Evolutionary conservation across 2,113 vertebrate genomes (phyloP).

Genomic region (Rostratula benghalensis): DNA sequence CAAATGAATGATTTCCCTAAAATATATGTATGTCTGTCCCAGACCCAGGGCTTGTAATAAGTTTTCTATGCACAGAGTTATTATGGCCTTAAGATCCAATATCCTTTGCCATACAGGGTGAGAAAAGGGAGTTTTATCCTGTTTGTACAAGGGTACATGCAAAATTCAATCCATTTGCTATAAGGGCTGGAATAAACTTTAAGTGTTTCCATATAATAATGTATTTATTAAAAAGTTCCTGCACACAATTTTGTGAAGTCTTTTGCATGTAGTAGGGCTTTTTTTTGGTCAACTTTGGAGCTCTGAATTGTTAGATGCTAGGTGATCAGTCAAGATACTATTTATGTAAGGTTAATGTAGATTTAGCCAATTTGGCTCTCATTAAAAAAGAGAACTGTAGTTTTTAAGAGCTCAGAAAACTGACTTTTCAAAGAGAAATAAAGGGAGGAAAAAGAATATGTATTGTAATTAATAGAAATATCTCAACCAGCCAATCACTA

Average conservation of each 20-base stretch:
- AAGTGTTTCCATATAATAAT: neutral
- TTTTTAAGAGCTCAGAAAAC: neutral
- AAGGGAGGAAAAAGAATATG: neutral
- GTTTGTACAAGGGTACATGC: neutral
- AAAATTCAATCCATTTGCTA: conserved; percentile 28
- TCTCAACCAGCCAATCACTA: neutral
- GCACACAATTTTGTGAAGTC: neutral
- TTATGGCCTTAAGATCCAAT: conserved; percentile 38
- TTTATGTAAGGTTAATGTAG: neutral
- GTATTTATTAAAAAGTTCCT: conserved; percentile 24
- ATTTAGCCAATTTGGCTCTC: neutral
- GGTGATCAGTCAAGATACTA: neutral
- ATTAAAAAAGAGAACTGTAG: neutral
- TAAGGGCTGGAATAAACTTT: neutral
- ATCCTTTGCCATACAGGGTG: conserved; percentile 60
- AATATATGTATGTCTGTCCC: conserved; percentile 30
- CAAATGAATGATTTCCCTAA: conserved; percentile 68
- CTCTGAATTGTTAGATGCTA: neutral
- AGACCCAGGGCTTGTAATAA: conserved; percentile 12
- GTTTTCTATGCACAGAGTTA: conserved; percentile 34
- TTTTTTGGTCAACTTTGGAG: neutral
- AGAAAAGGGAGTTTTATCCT: conserved; percentile 55
- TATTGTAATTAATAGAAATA: neutral
- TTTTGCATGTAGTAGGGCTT: neutral
- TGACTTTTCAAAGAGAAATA: neutral